A percentile compares a stretch with the other conserved stretches of the same genome.
Evolutionary conservation across 2,888 invertebrate genomes (phyloP).

Genomic region (Andrena fulva): DNA sequence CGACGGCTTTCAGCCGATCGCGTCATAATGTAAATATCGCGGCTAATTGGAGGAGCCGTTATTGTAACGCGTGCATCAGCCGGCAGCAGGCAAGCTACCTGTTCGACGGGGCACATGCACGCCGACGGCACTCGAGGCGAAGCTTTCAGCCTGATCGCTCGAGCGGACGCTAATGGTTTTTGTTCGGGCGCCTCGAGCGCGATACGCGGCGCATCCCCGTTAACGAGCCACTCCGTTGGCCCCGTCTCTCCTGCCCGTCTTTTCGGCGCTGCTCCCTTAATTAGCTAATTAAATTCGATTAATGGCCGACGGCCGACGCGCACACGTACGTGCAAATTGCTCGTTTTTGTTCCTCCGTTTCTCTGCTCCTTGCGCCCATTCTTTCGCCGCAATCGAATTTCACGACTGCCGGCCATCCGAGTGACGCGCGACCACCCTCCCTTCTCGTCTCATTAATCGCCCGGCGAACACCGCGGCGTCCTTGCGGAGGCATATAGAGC

Average conservation of each 20-base stretch:
- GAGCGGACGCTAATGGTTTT: conserved; percentile 75
- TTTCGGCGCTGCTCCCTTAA: conserved; percentile 71
- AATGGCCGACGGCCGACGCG: conserved; percentile 62
- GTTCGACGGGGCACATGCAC: conserved; percentile 19
- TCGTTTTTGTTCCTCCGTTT: conserved; percentile 64
- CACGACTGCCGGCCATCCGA: conserved; percentile 48
- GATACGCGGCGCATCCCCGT: conserved; percentile 61
- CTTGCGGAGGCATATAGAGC: too few species aligned
- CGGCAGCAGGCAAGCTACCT: conserved; percentile 38
- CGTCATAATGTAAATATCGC: conserved; percentile 83
- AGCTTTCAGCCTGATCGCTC: conserved; percentile 76
- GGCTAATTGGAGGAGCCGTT: conserved; percentile 82
- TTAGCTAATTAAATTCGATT: conserved; percentile 79
- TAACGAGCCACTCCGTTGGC: conserved; percentile 53
- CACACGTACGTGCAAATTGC: conserved; percentile 65
- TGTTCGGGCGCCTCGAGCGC: conserved; percentile 73
- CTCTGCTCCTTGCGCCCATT: conserved; percentile 59
- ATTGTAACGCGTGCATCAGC: conserved; percentile 73
- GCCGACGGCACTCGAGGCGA: conserved; percentile 72
- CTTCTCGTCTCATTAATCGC: background rate
- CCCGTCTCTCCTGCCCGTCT: conserved; percentile 48
- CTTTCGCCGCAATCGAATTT: conserved; percentile 64
- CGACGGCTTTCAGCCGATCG: conserved; percentile 73
- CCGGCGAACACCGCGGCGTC: too few species aligned
- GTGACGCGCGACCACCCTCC: background rate